Evolutionary conservation across 2,888 invertebrate genomes (phyloP).

Genomic region (Netelia melanura): DNA sequence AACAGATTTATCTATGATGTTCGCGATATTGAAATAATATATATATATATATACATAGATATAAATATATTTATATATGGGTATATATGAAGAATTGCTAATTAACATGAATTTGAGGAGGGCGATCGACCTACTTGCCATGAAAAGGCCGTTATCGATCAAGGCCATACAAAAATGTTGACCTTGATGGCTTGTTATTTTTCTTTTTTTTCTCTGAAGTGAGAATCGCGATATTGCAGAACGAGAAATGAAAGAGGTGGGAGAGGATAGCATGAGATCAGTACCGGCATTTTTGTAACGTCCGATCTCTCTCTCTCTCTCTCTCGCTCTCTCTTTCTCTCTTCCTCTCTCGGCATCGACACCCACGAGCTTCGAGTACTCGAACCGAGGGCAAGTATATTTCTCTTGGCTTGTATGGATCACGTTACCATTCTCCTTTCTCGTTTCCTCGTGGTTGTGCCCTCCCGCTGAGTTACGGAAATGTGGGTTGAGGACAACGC

Average conservation of each 20-base stretch:
- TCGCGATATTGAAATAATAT: neutral
- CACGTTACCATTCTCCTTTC: neutral
- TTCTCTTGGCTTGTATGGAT: constrained; percentile 9
- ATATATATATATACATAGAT: neutral
- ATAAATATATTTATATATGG: neutral
- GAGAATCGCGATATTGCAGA: neutral
- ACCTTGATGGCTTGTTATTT: constrained; percentile 33
- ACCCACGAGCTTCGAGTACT: constrained; percentile 34
- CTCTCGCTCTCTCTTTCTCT: too few relatives aligned
- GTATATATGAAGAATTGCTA: constrained; percentile 46
- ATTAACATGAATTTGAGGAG: constrained; percentile 62
- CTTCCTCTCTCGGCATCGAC: neutral
- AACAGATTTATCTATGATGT: neutral
- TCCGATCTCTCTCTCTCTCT: constrained; percentile 17
- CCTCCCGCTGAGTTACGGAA: neutral
- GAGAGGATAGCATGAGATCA: constrained; percentile 25
- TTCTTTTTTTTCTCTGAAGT: constrained; percentile 30
- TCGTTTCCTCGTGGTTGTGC: constrained; percentile 10
- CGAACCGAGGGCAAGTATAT: constrained; percentile 34
- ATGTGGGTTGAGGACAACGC: constrained; percentile 60
- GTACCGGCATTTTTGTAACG: constrained; percentile 49
- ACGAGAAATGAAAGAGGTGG: neutral
- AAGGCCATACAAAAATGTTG: constrained; percentile 60
- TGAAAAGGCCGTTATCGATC: constrained; percentile 60
- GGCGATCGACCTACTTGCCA: constrained; percentile 68